These are phyloP conservation scores for Trichonephila clavipes DNA, from an alignment of 1,140 invertebrate genomes.

Conservation along the genomic window DNA sequence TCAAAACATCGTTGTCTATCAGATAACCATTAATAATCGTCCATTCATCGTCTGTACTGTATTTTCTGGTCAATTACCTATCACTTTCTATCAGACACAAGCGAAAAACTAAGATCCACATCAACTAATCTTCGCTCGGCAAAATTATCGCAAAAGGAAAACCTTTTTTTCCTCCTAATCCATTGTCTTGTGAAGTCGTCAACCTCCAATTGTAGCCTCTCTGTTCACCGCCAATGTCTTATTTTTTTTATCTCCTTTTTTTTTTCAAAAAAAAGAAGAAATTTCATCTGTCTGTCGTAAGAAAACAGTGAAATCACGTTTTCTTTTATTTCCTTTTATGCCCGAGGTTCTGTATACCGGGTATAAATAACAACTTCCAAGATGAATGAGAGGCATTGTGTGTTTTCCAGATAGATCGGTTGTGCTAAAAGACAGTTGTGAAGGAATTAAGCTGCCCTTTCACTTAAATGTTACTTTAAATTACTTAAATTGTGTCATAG, in stretches of 20 bases:
- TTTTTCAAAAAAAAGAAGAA: not conserved
- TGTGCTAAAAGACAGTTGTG: not conserved
- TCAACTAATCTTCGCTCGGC: not conserved
- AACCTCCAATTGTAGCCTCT: conserved; percentile 20
- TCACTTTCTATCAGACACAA: not conserved
- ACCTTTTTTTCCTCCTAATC: conserved; percentile 11
- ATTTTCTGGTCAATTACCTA: conserved; percentile 24
- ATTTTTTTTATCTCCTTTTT: not conserved
- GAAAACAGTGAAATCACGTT: conserved; percentile 5
- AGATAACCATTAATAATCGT: not conserved
- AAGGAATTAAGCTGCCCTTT: not conserved
- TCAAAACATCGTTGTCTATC: not conserved
- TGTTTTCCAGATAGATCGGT: not conserved
- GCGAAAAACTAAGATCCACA: not conserved
- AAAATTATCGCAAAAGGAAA: conserved; percentile 1
- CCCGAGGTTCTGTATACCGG: not conserved
- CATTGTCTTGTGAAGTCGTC: not conserved
- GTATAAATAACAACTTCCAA: not conserved
- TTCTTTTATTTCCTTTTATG: conserved; percentile 15
- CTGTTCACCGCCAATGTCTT: not conserved
- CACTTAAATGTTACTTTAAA: not conserved
- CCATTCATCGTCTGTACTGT: not conserved
- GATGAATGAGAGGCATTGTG: not conserved
- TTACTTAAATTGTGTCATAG: conserved; percentile 21
- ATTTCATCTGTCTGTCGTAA: not conserved